Evolutionary conservation across 2,113 vertebrate genomes (phyloP).

Genomic region (Xiphophorus maculatus): DNA sequence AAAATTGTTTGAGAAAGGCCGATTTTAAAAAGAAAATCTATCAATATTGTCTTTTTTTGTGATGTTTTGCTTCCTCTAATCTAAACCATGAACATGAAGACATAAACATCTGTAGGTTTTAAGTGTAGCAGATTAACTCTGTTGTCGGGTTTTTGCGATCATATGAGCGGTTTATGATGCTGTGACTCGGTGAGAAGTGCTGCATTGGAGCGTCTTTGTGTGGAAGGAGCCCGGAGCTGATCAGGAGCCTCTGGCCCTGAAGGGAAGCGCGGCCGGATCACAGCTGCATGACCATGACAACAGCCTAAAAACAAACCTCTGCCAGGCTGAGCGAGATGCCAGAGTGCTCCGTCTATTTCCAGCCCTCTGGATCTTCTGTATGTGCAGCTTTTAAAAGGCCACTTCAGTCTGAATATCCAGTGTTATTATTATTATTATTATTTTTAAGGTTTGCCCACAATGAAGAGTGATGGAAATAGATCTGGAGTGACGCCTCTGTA

Average conservation of each 20-base stretch:
- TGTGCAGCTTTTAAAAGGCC: not conserved
- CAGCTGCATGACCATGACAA: not conserved
- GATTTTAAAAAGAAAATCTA: not conserved
- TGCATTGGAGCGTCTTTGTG: not conserved
- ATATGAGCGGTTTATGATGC: not conserved
- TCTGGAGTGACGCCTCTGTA: not conserved
- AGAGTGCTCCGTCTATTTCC: not conserved
- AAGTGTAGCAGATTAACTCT: not conserved
- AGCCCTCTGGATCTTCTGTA: not conserved
- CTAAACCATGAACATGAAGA: not conserved
- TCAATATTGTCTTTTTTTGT: not conserved
- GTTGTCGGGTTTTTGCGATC: not conserved
- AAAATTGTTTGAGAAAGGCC: not conserved
- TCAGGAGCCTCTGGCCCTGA: not conserved
- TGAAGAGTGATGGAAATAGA: not conserved
- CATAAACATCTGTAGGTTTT: not conserved
- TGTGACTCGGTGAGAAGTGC: not conserved
- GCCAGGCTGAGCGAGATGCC: not conserved
- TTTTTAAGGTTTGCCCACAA: not conserved
- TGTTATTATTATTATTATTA: too few species aligned
- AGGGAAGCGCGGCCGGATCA: not conserved
- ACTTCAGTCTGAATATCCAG: not conserved
- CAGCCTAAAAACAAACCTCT: not conserved
- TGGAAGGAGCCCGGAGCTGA: not conserved
- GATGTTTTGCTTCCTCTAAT: not conserved